phyloP scores from a whole-genome alignment of 2,888 invertebrate species.

The Plemyria rubiginata region DNA sequence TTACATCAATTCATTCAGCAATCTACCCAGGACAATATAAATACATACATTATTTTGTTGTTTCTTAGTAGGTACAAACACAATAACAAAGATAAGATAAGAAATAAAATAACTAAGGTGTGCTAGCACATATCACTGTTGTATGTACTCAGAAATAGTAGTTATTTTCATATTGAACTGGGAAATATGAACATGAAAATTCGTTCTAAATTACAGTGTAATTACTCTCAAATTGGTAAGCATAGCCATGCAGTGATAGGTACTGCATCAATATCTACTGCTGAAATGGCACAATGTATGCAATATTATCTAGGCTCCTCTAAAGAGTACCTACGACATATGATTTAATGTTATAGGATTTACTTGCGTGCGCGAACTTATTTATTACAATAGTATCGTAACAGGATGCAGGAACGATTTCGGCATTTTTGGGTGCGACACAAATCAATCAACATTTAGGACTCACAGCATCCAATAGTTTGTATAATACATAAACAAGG shows the following conservation, averaged over 20 bases:
- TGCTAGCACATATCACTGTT: no score
- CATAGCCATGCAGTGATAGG: background rate
- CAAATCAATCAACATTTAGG: slow-evolving; percentile 44
- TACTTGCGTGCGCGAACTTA: background rate
- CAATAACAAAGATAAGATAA: no score
- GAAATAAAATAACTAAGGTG: no score
- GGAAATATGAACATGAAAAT: no score
- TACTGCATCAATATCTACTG: slow-evolving; percentile 13
- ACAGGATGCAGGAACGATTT: slow-evolving; percentile 22
- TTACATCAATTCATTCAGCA: no score
- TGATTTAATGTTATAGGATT: slow-evolving; percentile 1
- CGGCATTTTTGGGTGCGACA: slow-evolving; percentile 42
- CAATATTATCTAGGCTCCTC: background rate
- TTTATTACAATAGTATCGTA: background rate
- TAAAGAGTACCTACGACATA: background rate
- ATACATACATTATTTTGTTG: no score
- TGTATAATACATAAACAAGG: background rate
- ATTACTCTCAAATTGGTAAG: background rate
- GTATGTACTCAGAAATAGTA: no score
- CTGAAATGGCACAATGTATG: background rate
- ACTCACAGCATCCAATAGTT: slow-evolving; percentile 23
- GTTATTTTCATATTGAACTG: no score
- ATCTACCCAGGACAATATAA: no score
- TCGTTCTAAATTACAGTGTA: no score
- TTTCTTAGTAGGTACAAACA: no score